These are phyloP conservation scores for Pseudotriccus pelzelni DNA, from an alignment of 2,797 vertebrate species.

Conservation along the genomic window DNA sequence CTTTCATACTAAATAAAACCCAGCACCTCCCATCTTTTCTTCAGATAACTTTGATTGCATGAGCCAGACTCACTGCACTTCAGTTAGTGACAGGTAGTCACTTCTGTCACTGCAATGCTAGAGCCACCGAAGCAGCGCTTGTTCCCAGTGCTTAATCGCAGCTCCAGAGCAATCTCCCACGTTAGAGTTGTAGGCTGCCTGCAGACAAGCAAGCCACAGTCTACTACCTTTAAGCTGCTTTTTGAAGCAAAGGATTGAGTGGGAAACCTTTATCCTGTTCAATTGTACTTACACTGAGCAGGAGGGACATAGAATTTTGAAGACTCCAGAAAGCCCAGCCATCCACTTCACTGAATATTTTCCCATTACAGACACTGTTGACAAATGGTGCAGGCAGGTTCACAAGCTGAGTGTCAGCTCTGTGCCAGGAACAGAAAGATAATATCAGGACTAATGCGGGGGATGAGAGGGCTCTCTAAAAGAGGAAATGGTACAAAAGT, in stretches of 20 bases:
- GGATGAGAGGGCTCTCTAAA: neutral
- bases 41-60: neutral
- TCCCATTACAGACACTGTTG: neutral
- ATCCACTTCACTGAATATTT: neutral
- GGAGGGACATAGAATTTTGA: neutral
- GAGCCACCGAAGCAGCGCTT: neutral
- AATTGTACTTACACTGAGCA: neutral
- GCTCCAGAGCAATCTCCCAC: rapidly evolving
- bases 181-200: neutral
- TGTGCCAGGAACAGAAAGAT: neutral
- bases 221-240: neutral
- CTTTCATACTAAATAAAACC: neutral
- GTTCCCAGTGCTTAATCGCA: neutral
- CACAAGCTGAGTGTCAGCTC: neutral
- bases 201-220: neutral
- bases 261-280: neutral
- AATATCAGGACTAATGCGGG: neutral
- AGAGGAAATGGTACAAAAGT: neutral
- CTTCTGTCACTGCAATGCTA: neutral
- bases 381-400: neutral
- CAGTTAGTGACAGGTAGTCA: neutral
- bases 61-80: neutral
- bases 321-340: neutral
- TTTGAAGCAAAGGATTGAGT: neutral
- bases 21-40: neutral